phyloP scores from a whole-genome alignment of 2,797 vertebrate species.

The Perodicticus potto region DNA sequence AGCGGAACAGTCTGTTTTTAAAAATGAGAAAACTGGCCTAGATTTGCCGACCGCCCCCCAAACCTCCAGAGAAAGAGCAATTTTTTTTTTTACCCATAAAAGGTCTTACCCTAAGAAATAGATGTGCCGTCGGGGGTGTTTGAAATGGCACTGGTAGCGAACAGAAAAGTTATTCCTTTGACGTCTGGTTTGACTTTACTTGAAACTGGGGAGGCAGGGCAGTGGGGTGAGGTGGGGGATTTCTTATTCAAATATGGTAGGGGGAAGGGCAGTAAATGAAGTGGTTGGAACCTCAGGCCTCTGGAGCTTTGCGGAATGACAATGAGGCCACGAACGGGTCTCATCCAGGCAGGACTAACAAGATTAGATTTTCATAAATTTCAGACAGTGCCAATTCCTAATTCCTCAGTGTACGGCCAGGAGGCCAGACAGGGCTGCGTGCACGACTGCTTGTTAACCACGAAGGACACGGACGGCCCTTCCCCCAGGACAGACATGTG shows the following conservation, averaged over 20 bases:
- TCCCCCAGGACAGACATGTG: not conserved
- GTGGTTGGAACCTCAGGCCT: constrained; percentile 83
- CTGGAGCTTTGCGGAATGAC: constrained; percentile 78
- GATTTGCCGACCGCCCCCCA: not conserved
- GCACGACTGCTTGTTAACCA: constrained; percentile 73
- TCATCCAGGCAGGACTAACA: constrained; percentile 86
- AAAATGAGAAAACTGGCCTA: not conserved
- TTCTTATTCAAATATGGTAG: not conserved
- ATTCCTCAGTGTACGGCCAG: constrained; percentile 63
- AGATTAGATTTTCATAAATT: constrained; percentile 90
- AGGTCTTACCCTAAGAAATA: not conserved
- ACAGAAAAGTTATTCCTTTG: constrained; percentile 73
- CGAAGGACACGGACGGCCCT: not conserved
- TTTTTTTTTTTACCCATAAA: not conserved
- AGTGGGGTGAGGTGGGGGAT: not conserved
- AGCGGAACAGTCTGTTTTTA: not conserved
- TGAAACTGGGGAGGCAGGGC: not conserved
- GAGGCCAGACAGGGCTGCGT: constrained; percentile 80
- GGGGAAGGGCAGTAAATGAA: constrained; percentile 63
- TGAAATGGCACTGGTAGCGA: not conserved
- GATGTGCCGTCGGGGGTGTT: not conserved
- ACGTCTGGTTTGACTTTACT: constrained; percentile 40
- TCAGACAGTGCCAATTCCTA: constrained; percentile 87
- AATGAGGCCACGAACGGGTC: constrained; percentile 76
- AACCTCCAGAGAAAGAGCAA: not conserved